These are phyloP conservation scores for Meteorus cinctellus DNA, from an alignment of 2,888 invertebrate species.

Conservation along the genomic window DNA sequence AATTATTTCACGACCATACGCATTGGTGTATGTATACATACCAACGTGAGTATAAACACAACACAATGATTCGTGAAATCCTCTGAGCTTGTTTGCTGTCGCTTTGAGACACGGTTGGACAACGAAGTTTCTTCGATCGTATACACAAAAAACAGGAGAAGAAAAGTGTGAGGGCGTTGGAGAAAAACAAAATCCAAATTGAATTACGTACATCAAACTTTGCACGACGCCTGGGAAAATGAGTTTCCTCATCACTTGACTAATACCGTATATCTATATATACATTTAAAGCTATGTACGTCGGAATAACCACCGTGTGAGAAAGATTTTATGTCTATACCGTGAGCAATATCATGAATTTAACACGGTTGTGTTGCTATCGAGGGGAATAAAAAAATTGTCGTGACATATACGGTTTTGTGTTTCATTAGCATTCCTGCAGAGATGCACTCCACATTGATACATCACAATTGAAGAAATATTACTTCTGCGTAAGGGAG, in stretches of 20 bases:
- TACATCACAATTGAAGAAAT: constrained; percentile 2
- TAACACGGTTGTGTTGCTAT: not conserved
- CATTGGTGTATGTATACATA: not conserved
- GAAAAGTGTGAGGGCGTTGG: constrained; percentile 31
- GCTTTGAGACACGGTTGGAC: constrained; percentile 46
- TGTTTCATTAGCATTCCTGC: constrained; percentile 10
- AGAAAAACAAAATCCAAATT: constrained; percentile 37
- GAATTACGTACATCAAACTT: constrained; percentile 44
- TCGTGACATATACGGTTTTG: constrained; percentile 5
- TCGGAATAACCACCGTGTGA: not conserved
- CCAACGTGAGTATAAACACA: too few species aligned
- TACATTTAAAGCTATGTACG: not conserved
- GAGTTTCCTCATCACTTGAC: constrained; percentile 4
- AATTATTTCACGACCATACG: constrained; percentile 55
- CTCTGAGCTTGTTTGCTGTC: constrained; percentile 50
- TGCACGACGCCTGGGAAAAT: constrained; percentile 37
- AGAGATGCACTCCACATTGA: constrained; percentile 4
- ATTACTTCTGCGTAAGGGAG: not conserved
- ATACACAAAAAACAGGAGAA: constrained; percentile 37
- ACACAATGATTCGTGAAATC: constrained; percentile 45
- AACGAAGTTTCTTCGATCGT: constrained; percentile 54
- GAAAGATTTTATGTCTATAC: not conserved
- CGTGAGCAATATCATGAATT: constrained; percentile 1
- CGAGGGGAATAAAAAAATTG: not conserved
- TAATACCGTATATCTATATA: not conserved